Base-by-base conservation (phyloP, 2,113 vertebrate species). In the Murina feae region DNA sequence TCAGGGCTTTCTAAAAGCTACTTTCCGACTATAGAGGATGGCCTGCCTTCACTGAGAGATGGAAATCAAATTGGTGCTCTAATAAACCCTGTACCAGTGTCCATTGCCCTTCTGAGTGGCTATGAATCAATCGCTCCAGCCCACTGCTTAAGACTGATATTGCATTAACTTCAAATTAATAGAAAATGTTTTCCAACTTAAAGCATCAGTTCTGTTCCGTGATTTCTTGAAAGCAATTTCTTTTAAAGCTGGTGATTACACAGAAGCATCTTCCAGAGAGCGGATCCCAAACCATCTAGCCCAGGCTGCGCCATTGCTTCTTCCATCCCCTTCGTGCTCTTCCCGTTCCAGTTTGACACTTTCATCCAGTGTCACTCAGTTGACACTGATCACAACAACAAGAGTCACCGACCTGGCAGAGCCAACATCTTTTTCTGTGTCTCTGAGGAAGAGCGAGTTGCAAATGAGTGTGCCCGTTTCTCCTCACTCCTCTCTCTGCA, bases 81-180 rank as follows among this genome's bases (percentile, higher is more conserved):
- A 93, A 96, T 97, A 94, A 85, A 93, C 93, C 92, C 92, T 93
- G 76, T 55, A 37, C 60, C 13, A 18, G 28, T 86, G 37, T 78
- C 93, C 81, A 11, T 3, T 63, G 79, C 81, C 94, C 96, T 94
- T 85, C 86, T 93, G 93, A 95, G 88, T 82, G 30, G 53, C 91
- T 47, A 55, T 9, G n/a, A 96, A 96, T 90, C 95, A 93, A 97
- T 94, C 93, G 85, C 81, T 92, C 81, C 69, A 86, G 58, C 44
- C 58, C 44, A 6, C 39, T 83, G 44, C 58, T 80, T 76, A 89
- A 82, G 51, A 47, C 74, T 85, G 78, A 87, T 89, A 96, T 74
- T 96, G 78, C 96, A 96, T 97, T 95, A 93, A 93, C 55, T 90
- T 86, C 58, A 93, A 93, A 88, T 96, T 96, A 96, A 96, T 92